Conservation (phyloP, 1,140 invertebrate genomes). For the Orchestia grillus region DNA sequence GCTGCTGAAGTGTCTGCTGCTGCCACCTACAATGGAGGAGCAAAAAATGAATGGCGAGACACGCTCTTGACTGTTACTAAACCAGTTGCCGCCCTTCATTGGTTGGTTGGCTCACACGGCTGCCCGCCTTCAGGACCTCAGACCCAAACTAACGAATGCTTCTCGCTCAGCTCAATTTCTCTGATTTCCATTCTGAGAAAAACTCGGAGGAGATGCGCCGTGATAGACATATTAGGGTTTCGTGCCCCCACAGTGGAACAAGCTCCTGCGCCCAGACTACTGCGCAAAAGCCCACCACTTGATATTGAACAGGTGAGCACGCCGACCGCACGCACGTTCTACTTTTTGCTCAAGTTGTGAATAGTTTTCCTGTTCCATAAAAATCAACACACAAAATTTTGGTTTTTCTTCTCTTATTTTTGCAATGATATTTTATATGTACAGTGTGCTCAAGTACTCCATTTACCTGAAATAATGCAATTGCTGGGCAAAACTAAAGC, state of each 20-base stretch:
- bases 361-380: neutral
- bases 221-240: neutral
- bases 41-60: slow-evolving; percentile 46
- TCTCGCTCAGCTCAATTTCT: neutral
- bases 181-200: slow-evolving; percentile 25
- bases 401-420: neutral
- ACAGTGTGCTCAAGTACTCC: neutral
- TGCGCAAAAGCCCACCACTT: neutral
- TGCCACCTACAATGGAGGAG: neutral
- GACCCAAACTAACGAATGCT: neutral
- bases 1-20: slow-evolving; percentile 16
- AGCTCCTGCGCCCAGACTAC: neutral
- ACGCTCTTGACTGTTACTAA: slow-evolving; percentile 38
- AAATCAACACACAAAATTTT: neutral
- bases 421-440: neutral
- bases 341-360: neutral
- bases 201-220: neutral
- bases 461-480: neutral
- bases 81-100: slow-evolving; percentile 26
- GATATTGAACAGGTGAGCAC: neutral
- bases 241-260: neutral
- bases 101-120: neutral
- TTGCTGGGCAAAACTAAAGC: neutral
- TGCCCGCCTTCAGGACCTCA: neutral
- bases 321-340: neutral